Conservation (phyloP, 2,113 vertebrate species). For the Salvelinus namaycush region DNA sequence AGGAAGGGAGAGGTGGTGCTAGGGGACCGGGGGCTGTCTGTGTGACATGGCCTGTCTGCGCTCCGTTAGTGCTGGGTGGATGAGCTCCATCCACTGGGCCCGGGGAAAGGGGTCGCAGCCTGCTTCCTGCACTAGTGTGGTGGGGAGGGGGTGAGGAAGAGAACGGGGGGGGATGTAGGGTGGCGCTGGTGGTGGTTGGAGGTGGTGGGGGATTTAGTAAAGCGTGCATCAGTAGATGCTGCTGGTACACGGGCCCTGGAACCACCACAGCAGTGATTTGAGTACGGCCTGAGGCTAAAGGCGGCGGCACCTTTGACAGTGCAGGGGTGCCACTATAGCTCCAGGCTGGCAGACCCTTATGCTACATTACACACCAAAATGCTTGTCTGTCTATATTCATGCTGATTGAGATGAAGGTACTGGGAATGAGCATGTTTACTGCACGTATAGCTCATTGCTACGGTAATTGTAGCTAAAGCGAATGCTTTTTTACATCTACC, state of each 20-base stretch:
- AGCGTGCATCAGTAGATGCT: conserved; percentile 47
- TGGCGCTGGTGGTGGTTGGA: conserved; percentile 12
- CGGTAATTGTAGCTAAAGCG: no score
- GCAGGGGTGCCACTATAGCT: conserved; percentile 56
- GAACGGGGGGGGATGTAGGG: neutral
- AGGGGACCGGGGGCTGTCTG: neutral
- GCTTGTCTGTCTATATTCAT: conserved; percentile 47
- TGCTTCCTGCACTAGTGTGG: neutral
- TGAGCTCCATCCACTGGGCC: conserved; percentile 27
- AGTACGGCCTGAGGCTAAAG: conserved; percentile 59
- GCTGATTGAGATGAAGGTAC: conserved; percentile 38
- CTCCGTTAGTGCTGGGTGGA: conserved; percentile 28
- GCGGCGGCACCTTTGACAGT: conserved; percentile 58
- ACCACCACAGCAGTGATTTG: conserved; percentile 49
- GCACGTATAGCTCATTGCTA: neutral
- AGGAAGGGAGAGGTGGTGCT: conserved; percentile 17
- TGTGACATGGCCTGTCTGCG: conserved; percentile 31
- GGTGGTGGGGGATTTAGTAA: neutral
- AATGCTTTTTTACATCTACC: neutral
- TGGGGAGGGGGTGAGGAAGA: conserved; percentile 2
- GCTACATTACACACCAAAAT: conserved; percentile 63
- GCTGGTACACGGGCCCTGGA: conserved; percentile 53
- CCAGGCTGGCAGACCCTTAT: conserved; percentile 55
- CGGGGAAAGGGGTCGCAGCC: neutral
- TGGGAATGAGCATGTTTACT: neutral